These are phyloP conservation scores for Brevimyrus niger DNA, from an alignment of 2,113 vertebrate genomes.

Conservation along the genomic window DNA sequence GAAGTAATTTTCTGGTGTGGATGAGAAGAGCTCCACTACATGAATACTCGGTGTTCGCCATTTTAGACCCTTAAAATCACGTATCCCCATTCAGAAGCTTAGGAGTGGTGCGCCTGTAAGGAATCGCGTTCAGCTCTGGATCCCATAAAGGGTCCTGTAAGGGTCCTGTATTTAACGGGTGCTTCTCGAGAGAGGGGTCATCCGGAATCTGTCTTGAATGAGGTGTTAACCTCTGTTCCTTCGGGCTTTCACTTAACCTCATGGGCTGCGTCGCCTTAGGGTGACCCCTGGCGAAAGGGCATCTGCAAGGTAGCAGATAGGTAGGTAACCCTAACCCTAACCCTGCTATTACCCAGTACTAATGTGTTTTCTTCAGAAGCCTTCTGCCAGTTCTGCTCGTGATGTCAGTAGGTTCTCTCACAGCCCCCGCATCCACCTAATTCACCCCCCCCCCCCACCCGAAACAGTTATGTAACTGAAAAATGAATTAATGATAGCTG, in stretches of 20 bases:
- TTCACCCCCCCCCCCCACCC: not conserved
- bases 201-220: not conserved
- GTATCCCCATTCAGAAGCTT: not conserved
- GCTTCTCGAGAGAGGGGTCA: not conserved
- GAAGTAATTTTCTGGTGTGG: not conserved
- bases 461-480: not conserved
- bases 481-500: slow-evolving; percentile 13
- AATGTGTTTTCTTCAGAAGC: not conserved
- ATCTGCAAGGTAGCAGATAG: not conserved
- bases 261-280: not conserved
- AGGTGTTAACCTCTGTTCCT: not conserved
- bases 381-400: not conserved
- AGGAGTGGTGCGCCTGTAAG: not conserved
- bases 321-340: no score
- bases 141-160: not conserved
- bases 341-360: not conserved
- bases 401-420: not conserved
- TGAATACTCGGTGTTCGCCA: not conserved
- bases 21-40: not conserved
- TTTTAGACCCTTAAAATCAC: not conserved
- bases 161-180: not conserved
- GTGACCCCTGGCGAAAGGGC: not conserved
- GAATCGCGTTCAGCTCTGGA: not conserved
- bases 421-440: not conserved
- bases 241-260: not conserved